phyloP scores from a whole-genome alignment of 2,797 vertebrate genomes.

The Pantherophis vulpinus region DNA sequence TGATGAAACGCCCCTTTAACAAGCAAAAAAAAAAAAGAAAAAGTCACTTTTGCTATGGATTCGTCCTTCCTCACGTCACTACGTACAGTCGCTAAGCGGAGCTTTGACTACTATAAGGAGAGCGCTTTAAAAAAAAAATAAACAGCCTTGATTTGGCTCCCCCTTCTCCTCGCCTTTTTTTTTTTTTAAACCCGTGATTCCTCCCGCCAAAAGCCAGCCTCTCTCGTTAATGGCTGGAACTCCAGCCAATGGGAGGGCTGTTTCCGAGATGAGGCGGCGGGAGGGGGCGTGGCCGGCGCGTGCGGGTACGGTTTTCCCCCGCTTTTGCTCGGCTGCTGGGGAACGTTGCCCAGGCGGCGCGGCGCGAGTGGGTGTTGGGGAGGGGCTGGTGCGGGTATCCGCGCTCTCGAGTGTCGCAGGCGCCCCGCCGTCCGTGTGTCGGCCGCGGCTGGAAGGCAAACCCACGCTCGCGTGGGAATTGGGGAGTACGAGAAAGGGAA shows the following conservation, averaged over 20 bases:
- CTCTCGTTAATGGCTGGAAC: neutral
- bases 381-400: neutral
- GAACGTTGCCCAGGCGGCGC: neutral
- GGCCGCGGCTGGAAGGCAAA: neutral
- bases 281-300: neutral
- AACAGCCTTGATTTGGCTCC: no score
- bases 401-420: neutral
- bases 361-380: neutral
- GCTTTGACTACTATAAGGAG: neutral
- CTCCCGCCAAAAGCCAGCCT: conserved; percentile 1
- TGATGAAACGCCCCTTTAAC: neutral
- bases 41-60: neutral
- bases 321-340: neutral
- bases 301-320: neutral
- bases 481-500: neutral
- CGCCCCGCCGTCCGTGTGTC: neutral
- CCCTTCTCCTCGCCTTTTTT: fast-evolving
- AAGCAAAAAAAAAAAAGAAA: neutral
- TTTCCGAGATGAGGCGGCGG: neutral
- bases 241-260: neutral
- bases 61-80: neutral
- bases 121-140: neutral
- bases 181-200: no score
- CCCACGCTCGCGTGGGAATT: neutral
- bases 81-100: neutral